A percentile compares a stretch with the other conserved stretches of the same genome.
These are phyloP conservation scores for Rhabdophis nuchalis DNA, from an alignment of 2,797 vertebrate genomes.

Conservation along the genomic window DNA sequence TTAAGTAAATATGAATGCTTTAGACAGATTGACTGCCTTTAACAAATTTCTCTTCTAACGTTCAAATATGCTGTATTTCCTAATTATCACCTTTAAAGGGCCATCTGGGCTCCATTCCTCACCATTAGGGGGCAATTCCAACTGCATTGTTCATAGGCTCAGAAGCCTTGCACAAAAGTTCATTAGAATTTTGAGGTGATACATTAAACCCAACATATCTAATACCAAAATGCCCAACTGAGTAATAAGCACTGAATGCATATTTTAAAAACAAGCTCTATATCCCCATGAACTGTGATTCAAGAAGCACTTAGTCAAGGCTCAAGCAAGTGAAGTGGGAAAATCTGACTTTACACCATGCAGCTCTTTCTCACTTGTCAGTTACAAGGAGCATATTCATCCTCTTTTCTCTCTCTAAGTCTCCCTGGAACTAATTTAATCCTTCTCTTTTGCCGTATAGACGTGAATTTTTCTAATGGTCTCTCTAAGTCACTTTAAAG, in stretches of 20 bases:
- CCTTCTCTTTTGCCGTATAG: slow-evolving; percentile 48
- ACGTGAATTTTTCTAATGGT: slow-evolving; percentile 54
- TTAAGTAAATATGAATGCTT: slow-evolving; percentile 75
- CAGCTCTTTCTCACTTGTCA: slow-evolving; percentile 58
- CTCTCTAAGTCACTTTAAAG: slow-evolving; percentile 46
- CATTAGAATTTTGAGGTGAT: slow-evolving; percentile 85
- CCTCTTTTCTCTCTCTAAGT: slow-evolving; percentile 48
- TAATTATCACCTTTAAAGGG: slow-evolving; percentile 99
- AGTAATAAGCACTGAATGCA: slow-evolving; percentile 64
- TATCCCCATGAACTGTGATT: slow-evolving; percentile 50
- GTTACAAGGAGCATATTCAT: slow-evolving; percentile 60
- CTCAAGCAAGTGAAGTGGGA: slow-evolving; percentile 60
- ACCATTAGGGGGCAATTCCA: slow-evolving; percentile 98
- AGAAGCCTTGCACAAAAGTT: slow-evolving; percentile 96
- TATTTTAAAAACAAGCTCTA: slow-evolving; percentile 63
- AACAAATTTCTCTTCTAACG: slow-evolving; percentile 89
- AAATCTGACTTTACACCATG: slow-evolving; percentile 57
- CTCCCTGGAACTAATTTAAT: slow-evolving; percentile 61
- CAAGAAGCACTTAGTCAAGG: slow-evolving; percentile 61
- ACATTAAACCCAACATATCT: slow-evolving; percentile 78
- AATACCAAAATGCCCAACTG: slow-evolving; percentile 69
- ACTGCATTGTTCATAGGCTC: slow-evolving; percentile 98
- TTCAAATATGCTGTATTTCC: slow-evolving; percentile 98
- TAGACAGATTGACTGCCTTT: slow-evolving; percentile 82
- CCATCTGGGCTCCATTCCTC: slow-evolving; percentile 99